These are phyloP conservation scores for Lithophane semibrunnea DNA, from an alignment of 2,888 invertebrate genomes.

Conservation along the genomic window DNA sequence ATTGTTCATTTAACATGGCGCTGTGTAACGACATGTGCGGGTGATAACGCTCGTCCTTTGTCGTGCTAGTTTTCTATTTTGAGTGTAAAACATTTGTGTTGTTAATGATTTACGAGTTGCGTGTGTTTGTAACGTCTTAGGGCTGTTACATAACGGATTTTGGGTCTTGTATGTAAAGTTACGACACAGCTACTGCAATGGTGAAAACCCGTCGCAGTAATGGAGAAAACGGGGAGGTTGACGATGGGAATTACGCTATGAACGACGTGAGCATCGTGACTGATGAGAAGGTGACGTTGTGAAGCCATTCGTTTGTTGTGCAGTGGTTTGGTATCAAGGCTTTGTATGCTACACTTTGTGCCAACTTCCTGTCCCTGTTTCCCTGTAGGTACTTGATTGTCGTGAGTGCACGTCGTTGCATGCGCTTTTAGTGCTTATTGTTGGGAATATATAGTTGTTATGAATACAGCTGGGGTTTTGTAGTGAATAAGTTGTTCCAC, in stretches of 20 bases:
- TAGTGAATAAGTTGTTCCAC: slow-evolving; percentile 13
- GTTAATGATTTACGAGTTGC: slow-evolving; percentile 74
- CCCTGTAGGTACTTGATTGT: slow-evolving; percentile 68
- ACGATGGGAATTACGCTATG: slow-evolving; percentile 86
- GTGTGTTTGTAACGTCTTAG: slow-evolving; percentile 76
- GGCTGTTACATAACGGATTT: slow-evolving; percentile 80
- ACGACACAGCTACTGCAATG: slow-evolving; percentile 84
- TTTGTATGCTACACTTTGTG: slow-evolving; percentile 73
- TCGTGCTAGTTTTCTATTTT: slow-evolving; percentile 79
- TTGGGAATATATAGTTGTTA: slow-evolving; percentile 45
- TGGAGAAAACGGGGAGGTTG: slow-evolving; percentile 89
- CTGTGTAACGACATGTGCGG: slow-evolving; percentile 87
- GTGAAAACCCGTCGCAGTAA: slow-evolving; percentile 91
- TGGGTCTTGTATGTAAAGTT: slow-evolving; percentile 80
- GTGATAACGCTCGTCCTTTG: slow-evolving; percentile 85
- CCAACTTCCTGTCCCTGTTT: slow-evolving; percentile 82
- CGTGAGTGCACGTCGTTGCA: slow-evolving; percentile 80
- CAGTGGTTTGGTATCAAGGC: slow-evolving; percentile 74
- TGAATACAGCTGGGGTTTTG: slow-evolving; percentile 42
- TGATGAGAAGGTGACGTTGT: slow-evolving; percentile 88
- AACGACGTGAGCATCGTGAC: slow-evolving; percentile 88
- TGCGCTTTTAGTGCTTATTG: slow-evolving; percentile 77
- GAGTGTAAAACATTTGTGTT: slow-evolving; percentile 71
- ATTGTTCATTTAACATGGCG: slow-evolving; percentile 87
- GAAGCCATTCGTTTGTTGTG: slow-evolving; percentile 74